Percentiles rank a stretch among this genome's conserved stretches.
Conservation (phyloP, 2,113 vertebrate genomes). For the Ailuropoda melanoleuca region DNA sequence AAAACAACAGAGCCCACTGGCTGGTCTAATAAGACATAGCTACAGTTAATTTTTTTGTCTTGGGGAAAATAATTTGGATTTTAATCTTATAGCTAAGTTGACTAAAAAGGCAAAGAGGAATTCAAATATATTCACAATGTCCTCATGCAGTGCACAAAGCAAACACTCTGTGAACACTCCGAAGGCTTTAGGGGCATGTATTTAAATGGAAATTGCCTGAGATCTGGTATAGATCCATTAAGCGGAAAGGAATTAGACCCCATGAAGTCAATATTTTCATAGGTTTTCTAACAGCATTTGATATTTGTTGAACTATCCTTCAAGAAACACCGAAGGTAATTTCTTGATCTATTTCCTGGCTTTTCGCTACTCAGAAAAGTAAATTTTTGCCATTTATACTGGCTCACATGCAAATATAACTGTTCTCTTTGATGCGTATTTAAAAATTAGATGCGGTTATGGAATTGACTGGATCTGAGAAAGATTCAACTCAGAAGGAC, state of each 20-base stretch:
- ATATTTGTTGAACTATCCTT: constrained; percentile 51
- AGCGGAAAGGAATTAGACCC: constrained; percentile 16
- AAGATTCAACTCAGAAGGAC: not conserved
- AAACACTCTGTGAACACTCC: not conserved
- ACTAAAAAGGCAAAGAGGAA: constrained; percentile 73
- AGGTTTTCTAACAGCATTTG: constrained; percentile 48
- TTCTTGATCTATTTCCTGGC: constrained; percentile 33
- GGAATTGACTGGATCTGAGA: not conserved
- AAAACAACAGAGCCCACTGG: not conserved
- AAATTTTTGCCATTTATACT: not conserved
- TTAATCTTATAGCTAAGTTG: constrained; percentile 64
- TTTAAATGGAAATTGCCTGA: constrained; percentile 43
- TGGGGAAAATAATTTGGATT: constrained; percentile 70
- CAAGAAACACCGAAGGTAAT: constrained; percentile 31
- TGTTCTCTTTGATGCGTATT: not conserved
- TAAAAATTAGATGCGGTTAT: constrained; percentile 29
- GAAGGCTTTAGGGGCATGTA: not conserved
- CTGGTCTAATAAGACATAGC: constrained; percentile 30
- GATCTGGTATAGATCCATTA: not conserved
- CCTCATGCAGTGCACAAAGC: not conserved
- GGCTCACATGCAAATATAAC: constrained; percentile 44
- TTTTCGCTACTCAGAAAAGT: constrained; percentile 17
- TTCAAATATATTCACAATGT: constrained; percentile 62
- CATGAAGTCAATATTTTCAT: constrained; percentile 49
- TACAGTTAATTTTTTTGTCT: constrained; percentile 60